Evolutionary conservation across 1,140 invertebrate species (phyloP).

Genomic region (Drosophila eugracilis): DNA sequence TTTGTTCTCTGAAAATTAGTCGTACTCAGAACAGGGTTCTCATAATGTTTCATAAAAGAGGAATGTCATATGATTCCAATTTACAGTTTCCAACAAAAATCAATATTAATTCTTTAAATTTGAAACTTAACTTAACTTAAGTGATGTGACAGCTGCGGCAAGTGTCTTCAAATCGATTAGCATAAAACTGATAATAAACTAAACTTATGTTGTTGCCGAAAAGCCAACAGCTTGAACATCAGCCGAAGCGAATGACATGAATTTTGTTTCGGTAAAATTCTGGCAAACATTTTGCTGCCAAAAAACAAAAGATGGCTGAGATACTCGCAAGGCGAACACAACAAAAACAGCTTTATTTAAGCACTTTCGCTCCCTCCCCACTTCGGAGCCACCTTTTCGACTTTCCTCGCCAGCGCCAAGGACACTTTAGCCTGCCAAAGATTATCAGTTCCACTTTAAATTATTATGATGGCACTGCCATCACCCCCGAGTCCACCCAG

Average conservation of each 20-base stretch:
- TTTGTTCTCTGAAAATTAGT: background rate
- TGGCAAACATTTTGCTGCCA: constrained; percentile 25
- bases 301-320: constrained; percentile 20
- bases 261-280: constrained; percentile 19
- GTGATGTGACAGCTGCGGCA: constrained; percentile 19
- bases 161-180: constrained; percentile 36
- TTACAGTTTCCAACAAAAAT: too few relatives aligned
- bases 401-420: constrained; percentile 34
- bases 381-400: constrained; percentile 39
- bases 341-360: constrained; percentile 48
- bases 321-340: constrained; percentile 4
- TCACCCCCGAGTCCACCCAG: constrained; percentile 33
- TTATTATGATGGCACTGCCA: constrained; percentile 60
- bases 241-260: constrained; percentile 18
- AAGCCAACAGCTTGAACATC: constrained; percentile 27
- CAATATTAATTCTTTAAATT: constrained; percentile 2
- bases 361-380: constrained; percentile 16
- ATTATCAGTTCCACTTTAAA: constrained; percentile 66
- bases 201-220: constrained; percentile 24
- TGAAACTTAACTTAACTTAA: constrained; percentile 2
- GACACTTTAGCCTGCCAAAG: constrained; percentile 61
- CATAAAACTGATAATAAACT: constrained; percentile 50
- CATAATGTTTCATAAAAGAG: too few relatives aligned
- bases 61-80: too few relatives aligned
- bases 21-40: background rate